Percentiles rank a stretch among this genome's conserved stretches.
Conservation (phyloP, 2,888 invertebrate species). For the Ochlodes sylvanus region DNA sequence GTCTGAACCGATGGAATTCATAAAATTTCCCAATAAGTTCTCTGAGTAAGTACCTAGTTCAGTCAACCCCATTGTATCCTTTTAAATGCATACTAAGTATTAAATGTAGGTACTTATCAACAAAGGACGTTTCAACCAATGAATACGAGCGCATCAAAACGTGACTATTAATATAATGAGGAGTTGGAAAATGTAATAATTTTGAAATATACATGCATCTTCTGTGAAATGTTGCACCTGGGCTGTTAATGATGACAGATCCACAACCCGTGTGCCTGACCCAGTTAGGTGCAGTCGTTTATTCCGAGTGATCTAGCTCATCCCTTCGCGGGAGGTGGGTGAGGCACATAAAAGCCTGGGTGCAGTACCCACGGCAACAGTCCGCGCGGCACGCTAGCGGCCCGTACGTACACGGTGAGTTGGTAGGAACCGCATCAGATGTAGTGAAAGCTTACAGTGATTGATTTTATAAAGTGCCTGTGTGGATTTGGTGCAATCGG, state of each 20-base stretch:
- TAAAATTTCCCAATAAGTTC: no score
- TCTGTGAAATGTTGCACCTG: constrained; percentile 24
- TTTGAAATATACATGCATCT: constrained; percentile 37
- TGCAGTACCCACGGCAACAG: constrained; percentile 56
- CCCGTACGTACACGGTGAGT: constrained; percentile 79
- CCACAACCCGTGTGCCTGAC: constrained; percentile 42
- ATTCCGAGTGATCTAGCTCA: constrained; percentile 47
- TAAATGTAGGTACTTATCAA: no score
- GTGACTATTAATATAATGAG: constrained; percentile 38
- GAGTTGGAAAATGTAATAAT: constrained; percentile 27
- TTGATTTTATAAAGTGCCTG: constrained; percentile 8
- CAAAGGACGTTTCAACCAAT: constrained; percentile 4
- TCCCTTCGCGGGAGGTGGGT: constrained; percentile 59
- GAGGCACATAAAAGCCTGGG: constrained; percentile 64
- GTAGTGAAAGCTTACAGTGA: constrained; percentile 26
- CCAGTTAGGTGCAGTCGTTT: constrained; percentile 43
- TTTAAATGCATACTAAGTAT: background rate
- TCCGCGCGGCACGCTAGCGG: constrained; percentile 70
- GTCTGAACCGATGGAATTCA: no score
- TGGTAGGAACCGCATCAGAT: constrained; percentile 22
- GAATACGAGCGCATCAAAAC: constrained; percentile 21
- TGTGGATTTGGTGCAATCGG: constrained; percentile 21
- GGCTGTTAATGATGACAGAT: constrained; percentile 29
- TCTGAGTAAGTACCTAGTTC: no score
- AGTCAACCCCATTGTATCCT: no score